Evolutionary conservation across 2,113 vertebrate species (phyloP), one percentile per base, ranked within the genome.

Genomic region (Dipodomys ordii): DNA sequence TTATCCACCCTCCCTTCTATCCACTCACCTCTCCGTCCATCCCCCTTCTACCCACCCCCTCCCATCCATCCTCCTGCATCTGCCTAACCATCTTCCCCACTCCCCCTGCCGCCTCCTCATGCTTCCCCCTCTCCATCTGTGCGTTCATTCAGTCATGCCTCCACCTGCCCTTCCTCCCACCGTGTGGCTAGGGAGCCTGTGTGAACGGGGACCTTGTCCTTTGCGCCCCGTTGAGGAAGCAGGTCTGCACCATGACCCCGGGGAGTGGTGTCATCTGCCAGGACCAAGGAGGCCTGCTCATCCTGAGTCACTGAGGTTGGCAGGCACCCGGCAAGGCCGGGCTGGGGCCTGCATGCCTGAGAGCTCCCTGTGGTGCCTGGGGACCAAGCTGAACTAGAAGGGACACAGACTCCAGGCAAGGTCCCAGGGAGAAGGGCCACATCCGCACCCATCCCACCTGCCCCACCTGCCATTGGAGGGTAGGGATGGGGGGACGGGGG

Each of bases 401-500:
- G 23, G 35, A 4, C 3, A 22, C 1, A 25, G 67, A 11, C 10
- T 3, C 83, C 44, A 60, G 57, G 64, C 78, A 32, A 44, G 28
- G 94, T 15, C 32, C 28, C 53, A 7, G 71, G 53, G 28, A 28
- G 7, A 44, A 49, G 23, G 62, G n/a, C 53, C 15, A 3, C 53
- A 13, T 57, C 53, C 1, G 8, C 49, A 49, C 49, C 12, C 53
- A 57, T 57, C 3, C 53, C 53, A 0, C 53, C 53, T 57, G 11
- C 53, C 53, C 13, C 72, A 69, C 46, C 49, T 53, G 18, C 2
- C 11, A 79, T 23, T 39, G 35, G 35, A 39, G 49, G 19, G 20
- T 20, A 1, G 1, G 8, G 62, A 28, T 15, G 18, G 53, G 15
- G 25, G 8, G 7, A 18, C 23, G 3, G 23, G 25, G 7, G 4